Conservation (phyloP, 2,888 invertebrate species). For the Philaethria dido region DNA sequence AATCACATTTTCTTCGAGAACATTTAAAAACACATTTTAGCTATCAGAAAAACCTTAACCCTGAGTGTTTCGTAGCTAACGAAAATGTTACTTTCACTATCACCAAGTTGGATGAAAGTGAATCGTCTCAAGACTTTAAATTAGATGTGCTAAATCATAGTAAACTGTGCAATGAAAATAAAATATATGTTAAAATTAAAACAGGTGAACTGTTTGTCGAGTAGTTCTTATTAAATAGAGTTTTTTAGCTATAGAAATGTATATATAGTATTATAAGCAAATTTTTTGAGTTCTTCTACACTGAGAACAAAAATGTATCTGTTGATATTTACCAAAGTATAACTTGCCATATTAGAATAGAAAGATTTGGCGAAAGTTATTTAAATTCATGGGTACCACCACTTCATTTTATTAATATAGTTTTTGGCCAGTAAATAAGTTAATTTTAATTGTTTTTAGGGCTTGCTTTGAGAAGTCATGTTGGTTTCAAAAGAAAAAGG, state of each 20-base stretch:
- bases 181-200: constrained; percentile 72
- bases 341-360: constrained; percentile 81
- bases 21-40: constrained; percentile 91
- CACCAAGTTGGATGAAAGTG: constrained; percentile 72
- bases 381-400: constrained; percentile 45
- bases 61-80: constrained; percentile 85
- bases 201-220: constrained; percentile 65
- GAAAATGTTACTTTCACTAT: constrained; percentile 84
- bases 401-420: constrained; percentile 21
- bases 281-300: constrained; percentile 45
- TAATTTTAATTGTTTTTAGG: constrained; percentile 10
- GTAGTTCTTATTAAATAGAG: constrained; percentile 28
- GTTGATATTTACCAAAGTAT: constrained; percentile 78
- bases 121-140: constrained; percentile 68
- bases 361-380: constrained; percentile 56
- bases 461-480: neutral
- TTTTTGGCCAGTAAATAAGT: constrained; percentile 26
- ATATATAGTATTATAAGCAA: constrained; percentile 38
- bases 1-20: constrained; percentile 89
- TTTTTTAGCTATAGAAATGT: neutral
- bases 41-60: constrained; percentile 79
- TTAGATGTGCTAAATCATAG: constrained; percentile 61
- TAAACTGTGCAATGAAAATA: constrained; percentile 62
- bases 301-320: constrained; percentile 46
- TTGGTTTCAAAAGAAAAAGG: neutral